A percentile compares a stretch with the other conserved stretches of the same genome.
phyloP scores from a whole-genome alignment of 2,797 vertebrate species.

The Poecilia gillii region DNA sequence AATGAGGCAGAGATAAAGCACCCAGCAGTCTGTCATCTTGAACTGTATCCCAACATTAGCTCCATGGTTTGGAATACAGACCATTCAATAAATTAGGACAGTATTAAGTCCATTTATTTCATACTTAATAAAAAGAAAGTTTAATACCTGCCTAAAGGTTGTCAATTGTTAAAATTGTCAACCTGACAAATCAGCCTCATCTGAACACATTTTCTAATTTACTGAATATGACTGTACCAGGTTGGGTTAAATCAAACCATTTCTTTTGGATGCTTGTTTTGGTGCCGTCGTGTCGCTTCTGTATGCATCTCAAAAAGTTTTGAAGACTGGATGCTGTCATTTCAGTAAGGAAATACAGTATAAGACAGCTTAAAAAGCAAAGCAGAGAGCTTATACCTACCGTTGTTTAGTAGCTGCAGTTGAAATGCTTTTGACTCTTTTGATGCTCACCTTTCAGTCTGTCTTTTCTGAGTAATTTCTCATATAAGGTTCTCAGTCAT shows the following conservation, averaged over 20 bases:
- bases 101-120: no score
- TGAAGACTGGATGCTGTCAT: background rate
- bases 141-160: background rate
- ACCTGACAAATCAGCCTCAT: background rate
- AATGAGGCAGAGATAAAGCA: background rate
- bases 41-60: background rate
- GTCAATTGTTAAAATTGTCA: background rate
- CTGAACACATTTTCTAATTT: background rate
- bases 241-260: background rate
- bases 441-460: background rate
- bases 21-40: background rate
- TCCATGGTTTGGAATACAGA: no score
- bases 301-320: background rate
- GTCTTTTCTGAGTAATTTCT: background rate
- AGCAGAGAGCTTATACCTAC: background rate
- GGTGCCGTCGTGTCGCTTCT: background rate
- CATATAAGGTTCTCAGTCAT: background rate
- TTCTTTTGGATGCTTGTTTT: background rate
- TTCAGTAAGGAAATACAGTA: background rate
- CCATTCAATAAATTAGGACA: no score
- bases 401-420: background rate
- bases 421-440: background rate
- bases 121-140: background rate
- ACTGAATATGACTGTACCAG: background rate
- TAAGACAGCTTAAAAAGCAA: background rate